Evolutionary conservation across 2,888 invertebrate species (phyloP), one percentile per base, ranked within the genome.

Genomic region (Chrysolina oricalcia): DNA sequence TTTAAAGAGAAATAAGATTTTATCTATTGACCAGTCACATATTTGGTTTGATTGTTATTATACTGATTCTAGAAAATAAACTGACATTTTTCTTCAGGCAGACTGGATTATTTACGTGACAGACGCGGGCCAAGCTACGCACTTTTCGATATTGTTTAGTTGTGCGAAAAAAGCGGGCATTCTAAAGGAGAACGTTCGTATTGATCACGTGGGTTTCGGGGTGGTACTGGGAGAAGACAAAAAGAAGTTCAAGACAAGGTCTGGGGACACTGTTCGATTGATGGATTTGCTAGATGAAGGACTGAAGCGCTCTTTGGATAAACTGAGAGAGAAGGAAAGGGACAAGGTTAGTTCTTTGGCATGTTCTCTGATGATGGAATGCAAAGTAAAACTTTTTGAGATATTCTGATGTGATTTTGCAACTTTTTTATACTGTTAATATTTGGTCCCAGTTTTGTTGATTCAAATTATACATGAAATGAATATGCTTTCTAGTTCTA

Each of bases 191-290:
- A 88, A 89, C 73, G 92, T 93, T 75, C 92, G 95, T 73, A 90
- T 98, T 0, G 97, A 98, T 88, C 97, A 97, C 89, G 96, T 99
- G 15, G 95, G 94, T 1, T 99, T 99, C 88, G 99, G 99, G 15
- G 96, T 99, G 9, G 99, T 99, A 0, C 90, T 99, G 2, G 99
- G 99, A 15, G 99, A 98, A 89, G 99, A 99, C 89, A 97, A 96
- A 86, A 99, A 99, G 88, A 99, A 99, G 89, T 99, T 99, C 87
- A 99, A 99, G 89, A 99, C 99, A 0, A 92, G 99, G 63, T 98
- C 98, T 1, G 99, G 99, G 0, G 99, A 98, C 78, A 97, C 98
- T 0, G 94, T 99, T 0, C 83, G 88, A 82, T 90, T 99, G 8
- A 91, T 92, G 8, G 96, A 98, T 80, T 91, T 99, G 59, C 90